These are phyloP conservation scores for Nysson spinosus DNA, from an alignment of 2,888 invertebrate species.

Conservation along the genomic window DNA sequence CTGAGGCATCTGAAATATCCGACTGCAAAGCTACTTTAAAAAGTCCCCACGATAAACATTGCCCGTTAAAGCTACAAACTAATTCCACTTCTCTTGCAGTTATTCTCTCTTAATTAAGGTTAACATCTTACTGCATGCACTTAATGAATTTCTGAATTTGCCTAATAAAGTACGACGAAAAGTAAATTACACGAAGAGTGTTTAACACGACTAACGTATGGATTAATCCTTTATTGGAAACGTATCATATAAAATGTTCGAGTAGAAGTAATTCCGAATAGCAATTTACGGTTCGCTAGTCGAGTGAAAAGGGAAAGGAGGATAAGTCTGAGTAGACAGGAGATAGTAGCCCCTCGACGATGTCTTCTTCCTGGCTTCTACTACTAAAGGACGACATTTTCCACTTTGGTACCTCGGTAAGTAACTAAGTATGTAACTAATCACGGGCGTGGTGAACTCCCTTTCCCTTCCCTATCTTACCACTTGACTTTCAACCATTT, in stretches of 20 bases:
- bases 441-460: slow-evolving; percentile 51
- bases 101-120: no score
- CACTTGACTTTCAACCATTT: slow-evolving; percentile 1
- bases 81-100: no score
- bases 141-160: no score
- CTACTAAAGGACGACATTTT: slow-evolving; percentile 42
- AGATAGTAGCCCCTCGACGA: slow-evolving; percentile 43
- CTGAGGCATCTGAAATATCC: slow-evolving; percentile 6
- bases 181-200: no score
- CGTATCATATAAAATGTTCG: no score
- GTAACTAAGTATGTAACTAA: slow-evolving; percentile 68
- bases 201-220: no score
- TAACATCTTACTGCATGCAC: no score
- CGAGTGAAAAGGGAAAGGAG: slow-evolving; percentile 12
- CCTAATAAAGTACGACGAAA: no score
- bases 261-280: slow-evolving; percentile 6
- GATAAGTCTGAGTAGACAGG: slow-evolving; percentile 15
- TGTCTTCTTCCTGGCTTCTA: slow-evolving; percentile 33
- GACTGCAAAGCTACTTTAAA: slow-evolving; percentile 11
- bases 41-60: slow-evolving; percentile 3
- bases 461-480: slow-evolving; percentile 22
- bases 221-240: no score
- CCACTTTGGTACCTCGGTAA: slow-evolving; percentile 52
- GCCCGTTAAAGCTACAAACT: no score
- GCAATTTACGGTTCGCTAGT: slow-evolving; percentile 2